Evolutionary conservation across 2,113 vertebrate genomes (phyloP), one percentile per base, ranked within the genome.

Genomic region (Trinectes maculatus): DNA sequence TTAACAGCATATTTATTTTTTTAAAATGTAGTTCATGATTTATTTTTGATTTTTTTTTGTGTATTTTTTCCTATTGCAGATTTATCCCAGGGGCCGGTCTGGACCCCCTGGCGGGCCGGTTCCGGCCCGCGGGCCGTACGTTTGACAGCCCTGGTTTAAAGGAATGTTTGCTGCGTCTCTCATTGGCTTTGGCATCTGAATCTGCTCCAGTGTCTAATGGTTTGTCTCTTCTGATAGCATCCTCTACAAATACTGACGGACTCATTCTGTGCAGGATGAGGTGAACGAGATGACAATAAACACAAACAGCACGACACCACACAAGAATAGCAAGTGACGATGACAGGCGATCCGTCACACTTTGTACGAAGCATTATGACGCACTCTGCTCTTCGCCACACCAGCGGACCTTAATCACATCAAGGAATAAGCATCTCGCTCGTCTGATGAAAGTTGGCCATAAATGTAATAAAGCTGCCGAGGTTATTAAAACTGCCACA

Each of bases 401-500:
- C 66, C 56, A 36, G 68, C 65, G 54, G 57, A 26, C 74, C 68
- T 33, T 86, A 86, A 90, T 86, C 76, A 71, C 65, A 82, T 87
- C 79, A 85, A 76, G 61, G 77, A 80, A 85, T 85, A 86, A 87
- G 68, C 65, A 81, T 51, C 74, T 72, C 26, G 64, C 56, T 77
- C 65, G 62, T 77, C 81, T 86, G 82, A 90, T 91, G 58, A 83
- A 87, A 87, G 79, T 34, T 74, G 66, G 64, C 71, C 73, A 68
- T 89, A 71, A 91, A 91, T 71, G 72, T 74, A 89, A 89, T 90
- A 88, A 88, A 82, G 79, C 78, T 81, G 78, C 79, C 56, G 36
- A 77, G 86, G 83, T 88, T 90, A 90, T 90, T 89, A 85, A 74
- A 87, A 87, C 66, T 86, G 85, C 85, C 86, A 85, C 69, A 53